These are phyloP conservation scores for Phthorimaea operculella DNA, from an alignment of 1,140 invertebrate genomes.

Conservation along the genomic window DNA sequence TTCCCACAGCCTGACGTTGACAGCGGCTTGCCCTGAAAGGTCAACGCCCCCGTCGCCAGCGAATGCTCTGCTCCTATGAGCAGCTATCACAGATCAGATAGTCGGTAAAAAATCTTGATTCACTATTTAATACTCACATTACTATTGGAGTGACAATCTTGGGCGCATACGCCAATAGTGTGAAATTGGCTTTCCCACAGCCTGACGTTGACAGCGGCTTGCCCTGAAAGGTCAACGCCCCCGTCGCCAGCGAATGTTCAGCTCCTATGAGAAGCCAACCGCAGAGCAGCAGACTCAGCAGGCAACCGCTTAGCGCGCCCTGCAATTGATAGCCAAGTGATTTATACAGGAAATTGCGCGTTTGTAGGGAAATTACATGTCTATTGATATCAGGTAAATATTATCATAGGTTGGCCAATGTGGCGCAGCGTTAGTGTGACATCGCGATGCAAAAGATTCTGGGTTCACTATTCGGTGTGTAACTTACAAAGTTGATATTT, in stretches of 20 bases:
- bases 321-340: constrained; percentile 19
- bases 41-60: constrained; percentile 52
- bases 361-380: neutral
- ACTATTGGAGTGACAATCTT: neutral
- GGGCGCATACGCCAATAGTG: constrained; percentile 34
- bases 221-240: constrained; percentile 58
- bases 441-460: too few species aligned
- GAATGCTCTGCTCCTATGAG: constrained; percentile 58
- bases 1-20: constrained; percentile 48
- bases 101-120: too few species aligned
- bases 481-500: too few species aligned
- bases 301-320: constrained; percentile 53
- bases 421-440: too few species aligned
- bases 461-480: too few species aligned
- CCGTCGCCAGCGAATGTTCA: constrained; percentile 54
- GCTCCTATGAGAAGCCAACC: constrained; percentile 58
- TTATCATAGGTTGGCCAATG: neutral
- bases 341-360: neutral
- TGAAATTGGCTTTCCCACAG: constrained; percentile 53
- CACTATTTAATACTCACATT: too few species aligned
- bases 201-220: constrained; percentile 47
- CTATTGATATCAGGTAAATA: constrained; percentile 9
- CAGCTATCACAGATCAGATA: too few species aligned
- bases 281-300: constrained; percentile 52
- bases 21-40: constrained; percentile 57